Percentiles rank a stretch among this genome's conserved stretches.
Conservation (phyloP, 2,113 vertebrate genomes). For the Copsychus sechellarum region DNA sequence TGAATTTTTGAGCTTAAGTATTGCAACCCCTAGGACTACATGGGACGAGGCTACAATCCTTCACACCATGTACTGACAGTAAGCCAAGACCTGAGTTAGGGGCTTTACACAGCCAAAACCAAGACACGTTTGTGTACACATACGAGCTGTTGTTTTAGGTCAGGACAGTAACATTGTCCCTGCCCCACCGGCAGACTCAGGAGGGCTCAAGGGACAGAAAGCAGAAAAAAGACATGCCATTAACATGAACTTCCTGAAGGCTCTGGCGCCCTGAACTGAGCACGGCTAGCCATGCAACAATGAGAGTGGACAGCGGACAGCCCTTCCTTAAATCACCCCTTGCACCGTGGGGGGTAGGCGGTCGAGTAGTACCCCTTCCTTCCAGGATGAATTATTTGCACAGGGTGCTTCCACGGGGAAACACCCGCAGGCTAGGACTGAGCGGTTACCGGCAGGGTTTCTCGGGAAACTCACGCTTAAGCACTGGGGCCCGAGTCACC, state of each 20-base stretch:
- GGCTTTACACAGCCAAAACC: background rate
- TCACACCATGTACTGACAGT: background rate
- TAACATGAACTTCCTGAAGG: background rate
- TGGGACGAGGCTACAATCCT: background rate
- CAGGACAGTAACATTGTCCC: fast-evolving
- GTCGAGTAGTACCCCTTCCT: too few relatives aligned
- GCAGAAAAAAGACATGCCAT: background rate
- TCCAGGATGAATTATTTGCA: background rate
- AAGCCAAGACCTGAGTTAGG: background rate
- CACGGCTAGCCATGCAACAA: fast-evolving
- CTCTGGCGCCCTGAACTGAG: background rate
- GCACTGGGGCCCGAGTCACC: fast-evolving
- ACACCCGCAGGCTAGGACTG: fast-evolving
- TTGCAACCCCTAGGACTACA: fast-evolving
- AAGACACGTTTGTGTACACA: fast-evolving
- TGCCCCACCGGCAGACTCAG: background rate
- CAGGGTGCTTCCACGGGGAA: background rate
- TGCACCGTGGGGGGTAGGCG: fast-evolving
- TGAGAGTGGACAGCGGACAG: fast-evolving
- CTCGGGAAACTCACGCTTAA: background rate
- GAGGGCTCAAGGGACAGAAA: background rate
- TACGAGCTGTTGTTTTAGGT: background rate
- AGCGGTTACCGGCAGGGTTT: background rate
- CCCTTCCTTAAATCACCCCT: background rate
- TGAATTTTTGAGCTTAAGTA: background rate